Conservation (phyloP, 2,113 vertebrate species). For the Plecturocebus donacophilus region DNA sequence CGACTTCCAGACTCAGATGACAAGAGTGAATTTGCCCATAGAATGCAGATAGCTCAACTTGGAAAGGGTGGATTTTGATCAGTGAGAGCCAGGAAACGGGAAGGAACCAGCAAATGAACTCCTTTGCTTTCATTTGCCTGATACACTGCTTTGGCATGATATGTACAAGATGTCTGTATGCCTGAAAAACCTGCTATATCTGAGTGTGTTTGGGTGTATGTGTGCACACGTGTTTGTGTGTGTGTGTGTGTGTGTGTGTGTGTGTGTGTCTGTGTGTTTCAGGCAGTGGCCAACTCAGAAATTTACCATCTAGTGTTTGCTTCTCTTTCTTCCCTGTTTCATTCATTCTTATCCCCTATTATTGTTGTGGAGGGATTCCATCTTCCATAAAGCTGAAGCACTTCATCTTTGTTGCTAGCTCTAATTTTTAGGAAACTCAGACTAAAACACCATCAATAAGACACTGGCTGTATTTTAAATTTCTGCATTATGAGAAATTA, state of each 20-base stretch:
- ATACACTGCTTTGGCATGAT: background rate
- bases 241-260: background rate
- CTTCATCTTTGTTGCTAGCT: background rate
- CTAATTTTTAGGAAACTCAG: background rate
- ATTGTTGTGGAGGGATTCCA: background rate
- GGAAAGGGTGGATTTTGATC: background rate
- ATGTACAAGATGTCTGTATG: background rate
- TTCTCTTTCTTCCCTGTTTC: background rate
- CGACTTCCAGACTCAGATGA: background rate
- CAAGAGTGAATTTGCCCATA: background rate
- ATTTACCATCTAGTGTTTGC: background rate
- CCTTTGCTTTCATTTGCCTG: background rate
- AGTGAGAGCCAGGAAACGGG: background rate
- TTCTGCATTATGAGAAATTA: background rate
- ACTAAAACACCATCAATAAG: background rate
- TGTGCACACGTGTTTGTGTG: background rate
- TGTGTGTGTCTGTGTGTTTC: background rate
- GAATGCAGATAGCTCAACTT: background rate
- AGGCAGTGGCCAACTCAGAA: background rate
- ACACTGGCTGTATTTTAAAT: background rate
- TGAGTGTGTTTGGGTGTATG: background rate
- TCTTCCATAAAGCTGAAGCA: background rate
- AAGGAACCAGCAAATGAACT: background rate
- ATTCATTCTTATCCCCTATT: background rate
- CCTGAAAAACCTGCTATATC: background rate